Evolutionary conservation across 2,797 vertebrate genomes (phyloP).

Genomic region (Lithobates sylvaticus): DNA sequence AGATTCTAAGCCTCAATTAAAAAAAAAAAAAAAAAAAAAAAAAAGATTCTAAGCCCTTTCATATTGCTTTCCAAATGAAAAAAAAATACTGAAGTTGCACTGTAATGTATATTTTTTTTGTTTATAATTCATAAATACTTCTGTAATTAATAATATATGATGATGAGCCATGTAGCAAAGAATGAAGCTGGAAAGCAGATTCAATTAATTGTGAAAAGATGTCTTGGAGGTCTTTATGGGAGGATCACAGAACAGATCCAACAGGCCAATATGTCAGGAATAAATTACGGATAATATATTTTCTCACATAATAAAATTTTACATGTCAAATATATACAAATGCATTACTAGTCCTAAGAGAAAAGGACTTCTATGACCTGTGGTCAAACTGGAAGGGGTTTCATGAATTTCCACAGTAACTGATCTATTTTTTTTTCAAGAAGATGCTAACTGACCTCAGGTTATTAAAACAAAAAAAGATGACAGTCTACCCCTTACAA

Average conservation of each 20-base stretch:
- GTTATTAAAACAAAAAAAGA: slow-evolving; percentile 1
- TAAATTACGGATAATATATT: slow-evolving; percentile 6
- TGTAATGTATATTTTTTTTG: background rate
- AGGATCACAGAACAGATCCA: slow-evolving; percentile 1
- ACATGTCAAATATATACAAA: background rate
- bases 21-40: too few species aligned
- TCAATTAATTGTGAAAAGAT: background rate
- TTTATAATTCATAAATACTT: background rate
- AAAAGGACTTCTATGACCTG: background rate
- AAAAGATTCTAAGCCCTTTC: background rate
- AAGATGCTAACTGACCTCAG: background rate
- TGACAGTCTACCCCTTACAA: background rate
- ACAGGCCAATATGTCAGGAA: slow-evolving; percentile 12
- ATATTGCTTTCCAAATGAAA: background rate
- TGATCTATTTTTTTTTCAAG: too few species aligned
- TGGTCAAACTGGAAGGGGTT: background rate
- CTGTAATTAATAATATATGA: background rate
- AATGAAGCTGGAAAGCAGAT: background rate
- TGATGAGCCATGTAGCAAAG: background rate
- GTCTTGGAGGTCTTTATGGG: background rate
- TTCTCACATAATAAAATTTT: background rate
- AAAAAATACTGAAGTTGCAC: background rate
- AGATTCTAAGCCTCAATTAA: too few species aligned
- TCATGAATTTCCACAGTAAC: background rate
- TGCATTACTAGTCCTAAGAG: background rate